Evolutionary conservation across 2,888 invertebrate species (phyloP).

Genomic region (Dicyrtomina minuta): DNA sequence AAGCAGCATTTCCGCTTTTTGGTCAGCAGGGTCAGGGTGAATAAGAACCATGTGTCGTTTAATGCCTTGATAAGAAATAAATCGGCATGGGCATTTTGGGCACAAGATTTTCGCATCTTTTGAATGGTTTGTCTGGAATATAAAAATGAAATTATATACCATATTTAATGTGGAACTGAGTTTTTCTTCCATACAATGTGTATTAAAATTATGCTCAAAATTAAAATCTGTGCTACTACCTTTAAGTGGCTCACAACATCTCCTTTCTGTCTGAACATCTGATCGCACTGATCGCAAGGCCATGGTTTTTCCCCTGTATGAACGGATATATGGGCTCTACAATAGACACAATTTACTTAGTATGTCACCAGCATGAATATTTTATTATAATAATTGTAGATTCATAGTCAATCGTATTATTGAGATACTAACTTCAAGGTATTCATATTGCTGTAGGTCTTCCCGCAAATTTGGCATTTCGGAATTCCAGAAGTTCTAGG

Average conservation of each 20-base stretch:
- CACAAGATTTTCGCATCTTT: slow-evolving; percentile 23
- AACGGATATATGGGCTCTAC: slow-evolving; percentile 13
- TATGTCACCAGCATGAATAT: too few species aligned
- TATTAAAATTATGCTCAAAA: too few species aligned
- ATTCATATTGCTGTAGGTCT: slow-evolving; percentile 18
- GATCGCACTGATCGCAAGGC: slow-evolving; percentile 28
- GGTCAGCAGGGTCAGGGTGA: background rate
- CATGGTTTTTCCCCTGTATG: slow-evolving; percentile 28
- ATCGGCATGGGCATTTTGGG: slow-evolving; percentile 17
- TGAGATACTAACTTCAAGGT: slow-evolving; percentile 22
- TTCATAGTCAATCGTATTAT: too few species aligned
- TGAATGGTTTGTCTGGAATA: slow-evolving; percentile 28
- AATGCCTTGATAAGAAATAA: slow-evolving; percentile 17
- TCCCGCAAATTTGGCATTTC: slow-evolving; percentile 20
- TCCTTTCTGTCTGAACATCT: slow-evolving; percentile 26
- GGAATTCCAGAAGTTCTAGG: background rate
- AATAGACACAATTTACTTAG: too few species aligned
- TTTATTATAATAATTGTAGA: too few species aligned
- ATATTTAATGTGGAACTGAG: too few species aligned
- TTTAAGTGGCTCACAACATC: slow-evolving; percentile 30
- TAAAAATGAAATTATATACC: too few species aligned
- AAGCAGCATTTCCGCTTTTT: too few species aligned
- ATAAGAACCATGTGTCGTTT: slow-evolving; percentile 21
- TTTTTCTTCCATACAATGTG: too few species aligned
- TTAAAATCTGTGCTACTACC: too few species aligned